Base-by-base conservation (phyloP, 2,888 invertebrate genomes). In the Lithophane leautieri region DNA sequence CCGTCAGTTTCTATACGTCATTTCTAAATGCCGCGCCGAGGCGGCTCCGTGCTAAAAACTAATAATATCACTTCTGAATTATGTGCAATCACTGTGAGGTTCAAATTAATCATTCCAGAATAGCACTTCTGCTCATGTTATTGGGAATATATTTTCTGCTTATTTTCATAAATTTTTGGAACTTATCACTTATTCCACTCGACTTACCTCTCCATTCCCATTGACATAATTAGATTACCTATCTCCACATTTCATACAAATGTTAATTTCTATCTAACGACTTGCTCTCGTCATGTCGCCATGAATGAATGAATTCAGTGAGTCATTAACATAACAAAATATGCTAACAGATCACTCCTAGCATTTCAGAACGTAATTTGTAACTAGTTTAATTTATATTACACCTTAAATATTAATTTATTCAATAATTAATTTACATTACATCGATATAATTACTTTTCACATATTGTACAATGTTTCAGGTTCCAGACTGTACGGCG, bases 321-420 rank as follows among this genome's bases (percentile, higher is more conserved):
- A 60, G n/a, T 61, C 12, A 80, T 76, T 84, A 75, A 66, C 67
- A 70, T 79, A 81, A 65, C 75, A 73, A 77, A 86, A 81, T 69
- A 66, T 75, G 74, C 71, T 82, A 81, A 74, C 77, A 76, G 12
- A 77, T 76, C 72, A 66, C 73, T 72, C 70, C 88, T 84, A 88
- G 88, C 88, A 66, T 60, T 84, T 75, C 70, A 70, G 54, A 86
- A 81, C 77, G 69, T 54, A 83, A 80, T 67, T 62, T 22, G 56
- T 77, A 63, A 65, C 71, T 70, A 78, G 12, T 50, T 58, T 19
- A 60, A 67, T 79, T 61, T 83, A 83, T 74, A 61, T 54, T 83
- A 86, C 72, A 84, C 34, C 74, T 68, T 77, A 83, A 19, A 58
- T 72, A 70, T 50, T 63, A 52, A 73, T 67, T 61, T 56, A 63